phyloP scores from a whole-genome alignment of 2,113 vertebrate species.

The Cnemophilus loriae region DNA sequence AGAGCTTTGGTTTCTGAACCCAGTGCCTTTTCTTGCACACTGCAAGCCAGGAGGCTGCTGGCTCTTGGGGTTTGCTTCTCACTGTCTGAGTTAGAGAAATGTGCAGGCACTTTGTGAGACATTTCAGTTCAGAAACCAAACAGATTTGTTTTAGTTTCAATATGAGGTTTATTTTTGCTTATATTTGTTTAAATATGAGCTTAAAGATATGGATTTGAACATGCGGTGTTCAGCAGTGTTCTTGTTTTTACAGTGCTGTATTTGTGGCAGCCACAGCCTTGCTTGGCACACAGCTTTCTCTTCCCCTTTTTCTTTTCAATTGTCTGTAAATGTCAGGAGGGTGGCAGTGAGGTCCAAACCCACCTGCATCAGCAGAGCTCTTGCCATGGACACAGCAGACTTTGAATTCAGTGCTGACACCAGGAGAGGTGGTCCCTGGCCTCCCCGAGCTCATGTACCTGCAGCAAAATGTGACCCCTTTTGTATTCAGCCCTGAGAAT shows the following conservation, averaged over 20 bases:
- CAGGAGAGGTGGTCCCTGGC: not conserved
- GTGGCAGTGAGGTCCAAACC: not conserved
- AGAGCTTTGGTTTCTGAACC: not conserved
- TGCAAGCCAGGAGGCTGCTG: not conserved
- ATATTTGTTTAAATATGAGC: not conserved
- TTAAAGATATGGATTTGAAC: not conserved
- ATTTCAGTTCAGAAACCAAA: not conserved
- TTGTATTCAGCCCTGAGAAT: not conserved
- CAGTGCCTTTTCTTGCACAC: not conserved
- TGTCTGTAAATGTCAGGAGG: not conserved
- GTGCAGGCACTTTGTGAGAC: not conserved
- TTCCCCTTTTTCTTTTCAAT: not conserved
- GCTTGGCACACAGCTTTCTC: not conserved
- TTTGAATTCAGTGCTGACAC: not conserved
- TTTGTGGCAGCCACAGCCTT: not conserved
- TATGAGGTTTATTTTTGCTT: not conserved
- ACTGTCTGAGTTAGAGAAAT: not conserved
- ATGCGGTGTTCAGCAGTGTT: rapidly evolving
- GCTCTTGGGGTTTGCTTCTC: not conserved
- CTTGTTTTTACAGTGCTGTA: not conserved
- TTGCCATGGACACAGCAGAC: not conserved
- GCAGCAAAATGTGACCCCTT: not conserved
- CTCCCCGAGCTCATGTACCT: not conserved
- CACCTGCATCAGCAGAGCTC: not conserved
- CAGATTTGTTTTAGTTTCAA: not conserved